phyloP scores from a whole-genome alignment of 2,888 invertebrate species.

The Geophilus truncorum region DNA sequence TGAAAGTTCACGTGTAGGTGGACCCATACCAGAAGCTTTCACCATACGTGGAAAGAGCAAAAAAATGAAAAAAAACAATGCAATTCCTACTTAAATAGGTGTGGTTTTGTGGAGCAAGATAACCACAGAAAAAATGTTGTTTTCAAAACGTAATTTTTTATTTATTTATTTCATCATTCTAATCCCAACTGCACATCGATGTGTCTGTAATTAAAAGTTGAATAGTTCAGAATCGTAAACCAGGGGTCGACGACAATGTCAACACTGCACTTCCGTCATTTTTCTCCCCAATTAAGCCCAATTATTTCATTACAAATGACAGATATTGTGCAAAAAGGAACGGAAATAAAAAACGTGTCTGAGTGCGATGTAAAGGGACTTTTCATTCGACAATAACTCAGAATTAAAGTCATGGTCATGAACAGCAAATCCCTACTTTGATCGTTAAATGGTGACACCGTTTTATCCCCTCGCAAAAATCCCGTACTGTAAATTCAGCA shows the following conservation, averaged over 20 bases:
- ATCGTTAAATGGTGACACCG: not conserved
- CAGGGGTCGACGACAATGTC: not conserved
- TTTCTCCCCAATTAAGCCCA: not conserved
- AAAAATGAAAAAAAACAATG: not conserved
- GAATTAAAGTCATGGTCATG: conserved; percentile 11
- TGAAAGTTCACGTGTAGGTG: not conserved
- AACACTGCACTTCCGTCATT: not conserved
- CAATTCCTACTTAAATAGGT: not conserved
- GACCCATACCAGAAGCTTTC: not conserved
- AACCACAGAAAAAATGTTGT: not conserved
- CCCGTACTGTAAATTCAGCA: too few relatives aligned
- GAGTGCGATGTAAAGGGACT: not conserved
- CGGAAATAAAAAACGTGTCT: not conserved
- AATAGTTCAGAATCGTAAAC: not conserved
- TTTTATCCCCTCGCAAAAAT: not conserved
- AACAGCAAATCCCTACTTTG: too few relatives aligned
- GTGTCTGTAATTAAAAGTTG: not conserved
- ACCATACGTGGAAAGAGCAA: not conserved
- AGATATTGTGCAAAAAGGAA: not conserved
- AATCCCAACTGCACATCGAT: not conserved
- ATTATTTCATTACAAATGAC: not conserved
- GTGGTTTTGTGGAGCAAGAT: not conserved
- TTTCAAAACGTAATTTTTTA: not conserved
- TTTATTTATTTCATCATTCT: not conserved
- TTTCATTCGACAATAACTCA: not conserved